phyloP scores from a whole-genome alignment of 2,888 invertebrate genomes.

The Barypeithes pellucidus region DNA sequence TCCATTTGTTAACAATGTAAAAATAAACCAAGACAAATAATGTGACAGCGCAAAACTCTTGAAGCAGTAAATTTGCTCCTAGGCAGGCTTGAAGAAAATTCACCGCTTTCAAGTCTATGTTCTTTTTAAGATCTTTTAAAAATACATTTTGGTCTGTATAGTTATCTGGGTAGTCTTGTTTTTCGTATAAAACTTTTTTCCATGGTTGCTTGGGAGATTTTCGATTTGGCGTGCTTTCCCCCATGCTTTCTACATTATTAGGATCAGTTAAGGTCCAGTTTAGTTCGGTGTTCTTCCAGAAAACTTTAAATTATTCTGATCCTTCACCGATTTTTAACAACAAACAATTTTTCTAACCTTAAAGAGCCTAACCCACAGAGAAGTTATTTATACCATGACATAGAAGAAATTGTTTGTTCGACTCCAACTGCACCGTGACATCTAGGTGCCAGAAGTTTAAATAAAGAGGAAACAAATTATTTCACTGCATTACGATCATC shows the following conservation, averaged over 20 bases:
- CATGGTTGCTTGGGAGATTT: constrained; percentile 74
- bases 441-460: too few relatives aligned
- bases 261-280: too few relatives aligned
- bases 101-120: constrained; percentile 85
- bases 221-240: not conserved
- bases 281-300: too few relatives aligned
- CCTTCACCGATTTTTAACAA: too few relatives aligned
- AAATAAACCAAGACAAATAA: constrained; percentile 83
- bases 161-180: constrained; percentile 91
- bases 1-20: constrained; percentile 80
- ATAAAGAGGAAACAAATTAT: too few relatives aligned
- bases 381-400: too few relatives aligned
- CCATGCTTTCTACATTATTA: constrained; percentile 18
- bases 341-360: too few relatives aligned
- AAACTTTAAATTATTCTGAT: too few relatives aligned
- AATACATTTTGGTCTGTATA: constrained; percentile 90
- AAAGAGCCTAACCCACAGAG: too few relatives aligned
- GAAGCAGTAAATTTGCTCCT: constrained; percentile 85
- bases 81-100: constrained; percentile 79
- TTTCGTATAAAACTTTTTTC: constrained; percentile 93
- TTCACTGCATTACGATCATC: not conserved
- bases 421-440: too few relatives aligned
- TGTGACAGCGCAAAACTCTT: constrained; percentile 85
- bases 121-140: constrained; percentile 87
- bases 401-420: too few relatives aligned